phyloP scores from a whole-genome alignment of 2,113 vertebrate genomes.

The Semnornis frantzii region DNA sequence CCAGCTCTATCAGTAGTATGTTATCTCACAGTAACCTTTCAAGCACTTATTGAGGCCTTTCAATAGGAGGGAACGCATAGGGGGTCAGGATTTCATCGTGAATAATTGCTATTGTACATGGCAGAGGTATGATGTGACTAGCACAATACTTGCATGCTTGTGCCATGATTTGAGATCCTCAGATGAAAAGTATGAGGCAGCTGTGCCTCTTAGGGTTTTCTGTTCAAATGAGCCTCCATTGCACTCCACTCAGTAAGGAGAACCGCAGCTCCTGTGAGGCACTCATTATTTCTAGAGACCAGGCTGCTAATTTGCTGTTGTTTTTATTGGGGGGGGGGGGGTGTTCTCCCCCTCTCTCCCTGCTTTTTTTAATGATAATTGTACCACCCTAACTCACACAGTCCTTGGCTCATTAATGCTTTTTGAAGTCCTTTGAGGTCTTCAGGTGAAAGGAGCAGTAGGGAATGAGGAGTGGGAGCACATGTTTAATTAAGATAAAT shows the following conservation, averaged over 20 bases:
- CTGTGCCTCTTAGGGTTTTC: neutral
- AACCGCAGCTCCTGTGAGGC: neutral
- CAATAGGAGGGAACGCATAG: neutral
- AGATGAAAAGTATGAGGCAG: neutral
- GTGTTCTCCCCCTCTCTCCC: rapidly evolving
- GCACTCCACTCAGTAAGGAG: neutral
- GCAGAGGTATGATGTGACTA: neutral
- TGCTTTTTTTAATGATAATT: neutral
- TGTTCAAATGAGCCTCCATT: neutral
- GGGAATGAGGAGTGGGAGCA: neutral
- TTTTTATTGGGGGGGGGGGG: neutral
- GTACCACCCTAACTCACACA: neutral
- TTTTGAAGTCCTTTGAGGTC: slow-evolving; percentile 16
- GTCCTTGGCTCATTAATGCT: slow-evolving; percentile 11
- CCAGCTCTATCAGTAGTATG: neutral
- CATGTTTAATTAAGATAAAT: slow-evolving; percentile 25
- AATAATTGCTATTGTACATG: neutral
- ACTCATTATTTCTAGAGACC: slow-evolving; percentile 18
- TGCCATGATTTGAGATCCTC: neutral
- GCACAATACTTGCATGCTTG: neutral
- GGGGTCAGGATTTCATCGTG: neutral
- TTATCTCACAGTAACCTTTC: neutral
- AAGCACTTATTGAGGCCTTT: neutral
- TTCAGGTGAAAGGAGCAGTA: neutral
- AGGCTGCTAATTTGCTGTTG: neutral